Base-by-base conservation (phyloP, 1,140 invertebrate species). In the Brachionus rubens region DNA sequence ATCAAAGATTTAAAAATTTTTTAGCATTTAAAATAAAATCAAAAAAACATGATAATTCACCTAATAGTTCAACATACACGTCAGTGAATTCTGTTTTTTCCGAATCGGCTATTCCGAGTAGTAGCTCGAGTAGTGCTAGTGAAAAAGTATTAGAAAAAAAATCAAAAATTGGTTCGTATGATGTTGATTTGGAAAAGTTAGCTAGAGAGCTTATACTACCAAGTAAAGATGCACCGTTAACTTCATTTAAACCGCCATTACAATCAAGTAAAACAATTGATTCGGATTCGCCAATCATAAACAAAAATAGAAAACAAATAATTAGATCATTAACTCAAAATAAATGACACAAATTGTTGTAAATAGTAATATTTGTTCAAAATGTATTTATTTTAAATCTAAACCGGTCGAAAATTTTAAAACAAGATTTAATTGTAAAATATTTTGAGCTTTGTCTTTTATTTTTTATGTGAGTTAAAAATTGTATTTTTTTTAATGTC, bases 181-280 rank as follows among this genome's bases (percentile, higher is more conserved):
- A 72, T 30, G 68, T 72, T 21, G 68, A 72, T 72, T 72, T 48
- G 41, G 68, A 72, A 33, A 30, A 72, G 36, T 24, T 72, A 40
- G 68, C 68, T 30, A n/a, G 46, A 48, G 68, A 72, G 21, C 40
- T 72, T 24, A 26, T 54, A 6, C 12, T 72, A 24, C 68, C 68
- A 19, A 50, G 46, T 33, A 0, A 40, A 19, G 46, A 72, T 21
- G 48, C 46, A 21, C 68, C 68, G 3, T 54, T 72, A 5, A 72
- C 68, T 48, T 72, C 68, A 28, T 72, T 72, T 54, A 65, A 72
- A 19, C 46, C 68, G 7, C 46, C 46, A 30, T 24, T 72, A 36
- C 46, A 50, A 33, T 48, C 68, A 33, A 72, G 68, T 30, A 72
- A 28, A 72, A 72, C 68, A 30, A 72, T 72, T 9, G 68, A 72